Percentiles rank a stretch among this genome's conserved stretches.
These are phyloP conservation scores for Axis porcinus DNA, from an alignment of 2,113 vertebrate genomes.

Conservation along the genomic window DNA sequence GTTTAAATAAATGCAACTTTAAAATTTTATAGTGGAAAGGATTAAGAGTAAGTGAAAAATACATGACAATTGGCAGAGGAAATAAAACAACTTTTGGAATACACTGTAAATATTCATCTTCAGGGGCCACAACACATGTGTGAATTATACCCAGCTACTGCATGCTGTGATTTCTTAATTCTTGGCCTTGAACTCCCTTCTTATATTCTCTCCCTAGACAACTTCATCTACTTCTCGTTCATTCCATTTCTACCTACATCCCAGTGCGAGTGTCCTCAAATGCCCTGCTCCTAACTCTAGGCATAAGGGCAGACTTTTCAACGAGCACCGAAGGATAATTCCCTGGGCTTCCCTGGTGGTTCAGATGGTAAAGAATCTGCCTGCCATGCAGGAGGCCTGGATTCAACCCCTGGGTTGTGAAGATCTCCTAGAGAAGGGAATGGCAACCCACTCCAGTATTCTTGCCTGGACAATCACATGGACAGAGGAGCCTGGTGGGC, in stretches of 20 bases:
- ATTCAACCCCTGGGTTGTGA: rapidly evolving
- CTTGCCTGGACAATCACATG: not conserved
- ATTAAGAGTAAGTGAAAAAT: not conserved
- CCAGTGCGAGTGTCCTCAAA: not conserved
- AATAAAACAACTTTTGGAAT: not conserved
- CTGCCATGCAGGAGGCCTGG: not conserved
- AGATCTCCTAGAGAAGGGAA: not conserved
- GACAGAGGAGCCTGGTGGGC: not conserved
- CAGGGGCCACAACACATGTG: not conserved
- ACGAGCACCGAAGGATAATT: not conserved
- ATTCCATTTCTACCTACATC: not conserved
- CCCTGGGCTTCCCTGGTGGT: not conserved
- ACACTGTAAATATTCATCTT: not conserved
- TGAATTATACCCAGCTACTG: not conserved
- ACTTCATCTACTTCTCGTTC: not conserved
- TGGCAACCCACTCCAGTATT: not conserved
- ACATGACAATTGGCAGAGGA: not conserved
- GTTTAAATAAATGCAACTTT: not conserved
- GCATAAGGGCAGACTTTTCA: not conserved
- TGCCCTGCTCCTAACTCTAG: not conserved
- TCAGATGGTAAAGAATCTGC: not conserved
- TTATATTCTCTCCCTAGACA: not conserved
- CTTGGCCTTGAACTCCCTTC: not conserved
- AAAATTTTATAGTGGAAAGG: not conserved
- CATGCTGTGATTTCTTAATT: not conserved